These are phyloP conservation scores for Nannobrachium achirus DNA, from an alignment of 2,113 vertebrate genomes.

Conservation along the genomic window DNA sequence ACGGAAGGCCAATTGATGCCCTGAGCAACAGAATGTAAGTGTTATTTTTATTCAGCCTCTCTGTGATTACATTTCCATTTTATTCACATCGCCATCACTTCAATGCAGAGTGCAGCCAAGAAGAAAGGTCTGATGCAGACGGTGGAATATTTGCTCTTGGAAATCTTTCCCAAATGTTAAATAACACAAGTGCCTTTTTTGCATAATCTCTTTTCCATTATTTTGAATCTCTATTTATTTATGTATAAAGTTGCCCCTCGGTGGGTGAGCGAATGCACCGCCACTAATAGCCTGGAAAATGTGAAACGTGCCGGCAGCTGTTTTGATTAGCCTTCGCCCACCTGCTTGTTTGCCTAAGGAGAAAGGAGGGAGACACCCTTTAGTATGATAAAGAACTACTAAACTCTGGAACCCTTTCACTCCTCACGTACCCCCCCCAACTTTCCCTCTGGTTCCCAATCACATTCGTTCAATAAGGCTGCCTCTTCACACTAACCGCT, in stretches of 20 bases:
- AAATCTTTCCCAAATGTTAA: background rate
- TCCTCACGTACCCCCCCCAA: background rate
- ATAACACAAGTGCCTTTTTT: background rate
- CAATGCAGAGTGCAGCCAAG: no score
- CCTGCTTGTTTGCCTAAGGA: slow-evolving; percentile 67
- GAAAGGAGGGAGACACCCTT: slow-evolving; percentile 23
- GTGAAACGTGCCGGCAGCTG: slow-evolving; percentile 59
- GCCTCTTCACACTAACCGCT: background rate
- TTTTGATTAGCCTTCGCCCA: slow-evolving; percentile 64
- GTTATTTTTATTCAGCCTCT: background rate
- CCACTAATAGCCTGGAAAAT: slow-evolving; percentile 58
- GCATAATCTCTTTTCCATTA: background rate
- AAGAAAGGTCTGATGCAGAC: background rate
- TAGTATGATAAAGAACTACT: slow-evolving; percentile 33
- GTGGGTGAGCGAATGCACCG: slow-evolving; percentile 44
- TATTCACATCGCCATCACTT: background rate
- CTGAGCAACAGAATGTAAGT: slow-evolving; percentile 90
- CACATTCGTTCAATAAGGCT: background rate
- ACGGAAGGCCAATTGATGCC: slow-evolving; percentile 86
- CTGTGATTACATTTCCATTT: background rate
- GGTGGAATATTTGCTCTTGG: background rate
- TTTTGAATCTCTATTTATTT: slow-evolving; percentile 14
- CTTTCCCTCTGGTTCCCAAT: background rate
- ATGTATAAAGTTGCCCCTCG: slow-evolving; percentile 7
- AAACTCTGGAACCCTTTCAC: slow-evolving; percentile 17